Conservation (phyloP, 2,113 vertebrate species). For the Galbula dea region DNA sequence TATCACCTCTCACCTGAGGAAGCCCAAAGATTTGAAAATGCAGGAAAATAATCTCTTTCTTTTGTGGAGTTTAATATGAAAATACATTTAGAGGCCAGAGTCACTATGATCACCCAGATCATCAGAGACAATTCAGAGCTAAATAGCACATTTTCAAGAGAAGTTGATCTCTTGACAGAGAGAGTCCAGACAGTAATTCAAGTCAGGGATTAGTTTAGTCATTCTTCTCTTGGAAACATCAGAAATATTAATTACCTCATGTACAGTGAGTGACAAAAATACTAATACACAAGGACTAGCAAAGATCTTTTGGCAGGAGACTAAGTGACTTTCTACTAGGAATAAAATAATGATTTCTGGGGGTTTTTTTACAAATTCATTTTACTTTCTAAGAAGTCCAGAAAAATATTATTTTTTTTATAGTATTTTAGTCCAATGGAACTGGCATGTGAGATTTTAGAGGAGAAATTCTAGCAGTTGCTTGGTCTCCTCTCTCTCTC, state of each 20-base stretch:
- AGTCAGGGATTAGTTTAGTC: background rate
- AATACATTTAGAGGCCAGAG: background rate
- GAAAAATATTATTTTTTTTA: background rate
- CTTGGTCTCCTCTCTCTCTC: background rate
- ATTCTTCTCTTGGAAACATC: background rate
- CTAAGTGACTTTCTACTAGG: background rate
- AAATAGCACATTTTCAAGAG: background rate
- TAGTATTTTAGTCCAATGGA: accelerated
- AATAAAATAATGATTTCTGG: background rate
- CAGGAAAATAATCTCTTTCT: background rate
- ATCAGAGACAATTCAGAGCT: background rate
- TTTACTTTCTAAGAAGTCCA: background rate
- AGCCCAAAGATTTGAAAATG: background rate
- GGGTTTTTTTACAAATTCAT: background rate
- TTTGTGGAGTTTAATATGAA: background rate
- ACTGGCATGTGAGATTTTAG: background rate
- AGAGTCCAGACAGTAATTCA: background rate
- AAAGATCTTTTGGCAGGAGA: background rate
- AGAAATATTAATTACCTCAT: background rate
- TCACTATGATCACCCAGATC: background rate
- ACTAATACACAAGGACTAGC: background rate
- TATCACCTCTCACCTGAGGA: background rate
- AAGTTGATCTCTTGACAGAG: background rate
- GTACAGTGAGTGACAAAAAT: background rate
- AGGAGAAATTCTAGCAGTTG: background rate